These are phyloP conservation scores for Cryptotermes secundus DNA, from an alignment of 1,140 invertebrate species.

Conservation along the genomic window DNA sequence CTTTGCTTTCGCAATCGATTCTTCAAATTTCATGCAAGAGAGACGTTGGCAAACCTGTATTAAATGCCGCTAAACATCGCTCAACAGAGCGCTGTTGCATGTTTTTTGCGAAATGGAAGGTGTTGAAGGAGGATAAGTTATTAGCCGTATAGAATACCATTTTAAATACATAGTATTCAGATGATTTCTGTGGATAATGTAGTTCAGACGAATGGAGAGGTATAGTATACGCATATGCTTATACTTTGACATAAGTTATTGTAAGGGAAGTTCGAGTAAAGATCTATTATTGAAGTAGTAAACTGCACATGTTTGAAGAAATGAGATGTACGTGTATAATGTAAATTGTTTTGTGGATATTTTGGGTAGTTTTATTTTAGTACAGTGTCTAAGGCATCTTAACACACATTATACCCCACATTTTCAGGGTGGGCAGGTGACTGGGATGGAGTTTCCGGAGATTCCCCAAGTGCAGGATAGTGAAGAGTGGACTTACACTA, in stretches of 20 bases:
- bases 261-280: background rate
- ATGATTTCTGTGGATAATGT: conserved; percentile 21
- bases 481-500: conserved; percentile 62
- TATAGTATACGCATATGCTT: background rate
- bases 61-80: background rate
- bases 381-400: background rate
- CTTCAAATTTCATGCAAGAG: background rate
- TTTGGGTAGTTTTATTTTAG: too few relatives aligned
- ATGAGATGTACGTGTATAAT: too few relatives aligned
- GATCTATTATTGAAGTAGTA: background rate
- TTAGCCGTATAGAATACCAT: background rate
- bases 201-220: conserved; percentile 1
- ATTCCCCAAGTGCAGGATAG: conserved; percentile 26
- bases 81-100: too few relatives aligned
- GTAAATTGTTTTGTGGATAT: too few relatives aligned
- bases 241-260: background rate
- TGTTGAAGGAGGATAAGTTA: background rate
- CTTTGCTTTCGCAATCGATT: too few relatives aligned
- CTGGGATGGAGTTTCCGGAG: conserved; percentile 18
- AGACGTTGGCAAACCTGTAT: background rate
- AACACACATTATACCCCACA: too few relatives aligned
- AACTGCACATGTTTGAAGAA: background rate
- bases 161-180: background rate
- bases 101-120: background rate
- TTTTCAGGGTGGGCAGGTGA: conserved; percentile 20